Evolutionary conservation across 2,797 vertebrate species (phyloP), one percentile per base, ranked within the genome.

Genomic region (Gymnoscopelus microlampas): DNA sequence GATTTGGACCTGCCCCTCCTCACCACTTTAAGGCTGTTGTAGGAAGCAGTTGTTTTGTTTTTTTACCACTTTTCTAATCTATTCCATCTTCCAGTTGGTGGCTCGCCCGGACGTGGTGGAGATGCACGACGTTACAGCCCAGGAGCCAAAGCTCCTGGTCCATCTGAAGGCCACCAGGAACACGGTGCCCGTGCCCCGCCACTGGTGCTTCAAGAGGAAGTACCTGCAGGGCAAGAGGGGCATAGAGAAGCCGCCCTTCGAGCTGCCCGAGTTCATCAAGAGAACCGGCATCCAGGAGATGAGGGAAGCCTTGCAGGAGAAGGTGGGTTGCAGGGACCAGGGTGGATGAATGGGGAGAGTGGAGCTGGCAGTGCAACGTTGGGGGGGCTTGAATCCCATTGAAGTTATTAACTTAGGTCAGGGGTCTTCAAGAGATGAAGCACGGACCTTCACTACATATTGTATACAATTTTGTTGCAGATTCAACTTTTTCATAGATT

Each of bases 191-290:
- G 97, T 98, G 6, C 97, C 97, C 0, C 95, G 96, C 0, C 97
- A 98, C 85, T 98, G 97, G 97, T 98, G 97, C 91, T 98, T 98
- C 85, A 98, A 98, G 74, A 90, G 97, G 60, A 98, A 98, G 80
- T 98, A 98, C 63, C 92, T 98, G 57, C 97, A 98, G 90, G 96
- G 96, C 62, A 98, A 98, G 84, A 91, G 97, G 7, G 97, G 97
- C n/a, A 98, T 98, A 0, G 97, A 98, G 88, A 98, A 98, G 70
- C 96, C 97, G 0, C 97, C 97, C 0, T 98, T 98, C 3, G 94
- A 98, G 89, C 93, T 98, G 63, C 97, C 97, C 0, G 97, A 98
- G 63, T 98, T 98, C 88, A 98, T 97, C 92, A 96, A 94, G 79
- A 94, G 96, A 63, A 98, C 97, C 0, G 97, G 97, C 5, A 98